Base-by-base conservation (phyloP, 2,888 invertebrate species). In the Habrosyne pyritoides region DNA sequence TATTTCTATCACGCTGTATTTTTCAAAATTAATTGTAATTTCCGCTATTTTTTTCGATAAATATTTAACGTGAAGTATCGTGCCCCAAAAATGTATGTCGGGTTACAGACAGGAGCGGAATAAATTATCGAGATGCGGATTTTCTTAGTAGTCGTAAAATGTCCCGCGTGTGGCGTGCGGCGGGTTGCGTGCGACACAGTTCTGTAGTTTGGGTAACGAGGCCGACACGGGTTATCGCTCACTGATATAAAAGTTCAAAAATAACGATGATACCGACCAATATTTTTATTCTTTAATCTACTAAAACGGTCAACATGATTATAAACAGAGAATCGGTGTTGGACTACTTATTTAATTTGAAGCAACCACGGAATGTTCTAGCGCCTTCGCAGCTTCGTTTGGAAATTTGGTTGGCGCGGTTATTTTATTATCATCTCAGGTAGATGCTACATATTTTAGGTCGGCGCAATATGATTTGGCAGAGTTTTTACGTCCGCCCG, bases 181-280 rank as follows among this genome's bases (percentile, higher is more conserved):
- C n/a, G n/a, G 4, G n/a, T 5, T n/a, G 52, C 48, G 57, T 24
- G 55, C 75, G 76, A 67, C 77, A 80, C 68, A 76, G 67, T 73
- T 76, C 26, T 47, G 56, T 54, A 62, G 61, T 67, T 60, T 42
- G 60, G 63, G 66, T 64, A 71, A 68, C 71, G 67, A 59, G 77
- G 77, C 55, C 73, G 61, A 56, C 63, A 33, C 53, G 66, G 86
- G 83, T 85, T 86, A 88, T 89, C 88, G 75, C 57, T 21, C 50
- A 24, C 67, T 58, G 79, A 81, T 85, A 75, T 67, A 59, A 60
- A 64, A 71, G 76, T 78, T 77, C 79, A 81, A 79, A 84, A 84
- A 83, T 80, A 80, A 71, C 68, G 71, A 74, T 74, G 73, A 75
- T 75, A 75, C 53, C 64, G 28, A 47, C 18, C 28, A 18, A 42